Evolutionary conservation across 2,797 vertebrate species (phyloP), one percentile per base, ranked within the genome.

Genomic region (Myotis myotis): DNA sequence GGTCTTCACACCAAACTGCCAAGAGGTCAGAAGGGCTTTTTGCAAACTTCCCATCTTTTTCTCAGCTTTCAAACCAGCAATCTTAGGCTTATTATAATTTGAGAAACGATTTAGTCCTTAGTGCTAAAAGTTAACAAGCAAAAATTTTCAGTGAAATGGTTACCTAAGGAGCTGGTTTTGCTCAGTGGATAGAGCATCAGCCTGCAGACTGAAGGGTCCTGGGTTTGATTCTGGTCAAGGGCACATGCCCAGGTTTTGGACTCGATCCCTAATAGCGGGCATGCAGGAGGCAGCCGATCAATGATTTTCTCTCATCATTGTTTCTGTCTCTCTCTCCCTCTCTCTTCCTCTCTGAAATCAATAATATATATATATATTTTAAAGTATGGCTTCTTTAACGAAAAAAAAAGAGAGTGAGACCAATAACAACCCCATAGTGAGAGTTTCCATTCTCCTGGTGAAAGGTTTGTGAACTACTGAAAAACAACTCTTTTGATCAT

Each of bases 401-500:
- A 62, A 28, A 62, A 62, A 62, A 28, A 5, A 62, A 13, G 15
- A 62, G 41, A 36, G 22, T 66, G 6, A 93, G 66, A 68, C 41
- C 76, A 86, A 2, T 53, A 79, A 86, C 51, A 91, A 53, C 8
- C 17, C 81, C 53, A 5, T 19, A 57, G 47, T 84, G 75, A 94
- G 64, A 80, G 44, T 71, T 95, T 95, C 44, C 36, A 17, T 47
- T 87, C 30, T 71, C 41, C 51, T 44, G 28, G 51, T 70, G 82
- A 89, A 93, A 76, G 33, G 16, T 86, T 94, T 95, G 28, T 64
- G 51, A 83, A 41, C 83, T 78, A 87, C 11, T 81, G 53, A 22
- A 78, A 92, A 87, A 62, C 23, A 62, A n/a, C 22, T n/a, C 86
- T 79, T 70, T 11, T 10, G 82, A 76, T 62, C 28, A 6, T 76